These are phyloP conservation scores for Sorex maritimensis DNA, from an alignment of 2,797 vertebrate species.

Conservation along the genomic window DNA sequence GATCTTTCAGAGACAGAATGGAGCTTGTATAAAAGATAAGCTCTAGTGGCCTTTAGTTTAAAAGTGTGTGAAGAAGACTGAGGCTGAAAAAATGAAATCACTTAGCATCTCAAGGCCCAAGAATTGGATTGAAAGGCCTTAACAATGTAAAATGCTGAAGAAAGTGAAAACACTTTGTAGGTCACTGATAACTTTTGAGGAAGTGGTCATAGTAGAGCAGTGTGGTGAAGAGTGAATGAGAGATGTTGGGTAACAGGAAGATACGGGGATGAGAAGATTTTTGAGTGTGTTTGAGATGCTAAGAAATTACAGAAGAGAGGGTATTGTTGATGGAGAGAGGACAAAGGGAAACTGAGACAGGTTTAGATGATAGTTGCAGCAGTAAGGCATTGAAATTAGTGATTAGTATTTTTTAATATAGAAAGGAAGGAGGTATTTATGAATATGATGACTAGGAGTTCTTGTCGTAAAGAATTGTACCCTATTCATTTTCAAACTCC, in stretches of 20 bases:
- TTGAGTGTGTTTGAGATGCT: not conserved
- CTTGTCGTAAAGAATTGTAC: not conserved
- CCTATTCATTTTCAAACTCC: constrained; percentile 33
- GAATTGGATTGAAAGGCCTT: constrained; percentile 39
- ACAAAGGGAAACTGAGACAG: not conserved
- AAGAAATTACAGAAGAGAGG: constrained; percentile 29
- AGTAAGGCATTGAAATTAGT: constrained; percentile 27
- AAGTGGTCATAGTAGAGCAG: constrained; percentile 53
- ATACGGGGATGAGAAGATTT: constrained; percentile 1
- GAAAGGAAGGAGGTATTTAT: constrained; percentile 28
- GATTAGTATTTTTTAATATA: constrained; percentile 58
- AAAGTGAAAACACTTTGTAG: constrained; percentile 46
- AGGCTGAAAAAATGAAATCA: constrained; percentile 20
- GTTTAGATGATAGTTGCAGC: constrained; percentile 21
- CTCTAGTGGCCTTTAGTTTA: constrained; percentile 37
- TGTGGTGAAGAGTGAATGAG: not conserved
- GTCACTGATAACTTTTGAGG: constrained; percentile 48
- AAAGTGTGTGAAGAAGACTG: constrained; percentile 45
- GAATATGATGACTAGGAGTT: constrained; percentile 39
- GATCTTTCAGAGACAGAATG: constrained; percentile 25
- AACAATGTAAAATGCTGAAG: constrained; percentile 60
- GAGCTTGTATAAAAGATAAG: constrained; percentile 6
- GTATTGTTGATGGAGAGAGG: not conserved
- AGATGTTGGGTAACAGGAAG: not conserved
- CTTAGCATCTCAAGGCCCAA: not conserved